Evolutionary conservation across 2,113 vertebrate species (phyloP), one percentile per base, ranked within the genome.

Genomic region (Notarius quadriscutis): DNA sequence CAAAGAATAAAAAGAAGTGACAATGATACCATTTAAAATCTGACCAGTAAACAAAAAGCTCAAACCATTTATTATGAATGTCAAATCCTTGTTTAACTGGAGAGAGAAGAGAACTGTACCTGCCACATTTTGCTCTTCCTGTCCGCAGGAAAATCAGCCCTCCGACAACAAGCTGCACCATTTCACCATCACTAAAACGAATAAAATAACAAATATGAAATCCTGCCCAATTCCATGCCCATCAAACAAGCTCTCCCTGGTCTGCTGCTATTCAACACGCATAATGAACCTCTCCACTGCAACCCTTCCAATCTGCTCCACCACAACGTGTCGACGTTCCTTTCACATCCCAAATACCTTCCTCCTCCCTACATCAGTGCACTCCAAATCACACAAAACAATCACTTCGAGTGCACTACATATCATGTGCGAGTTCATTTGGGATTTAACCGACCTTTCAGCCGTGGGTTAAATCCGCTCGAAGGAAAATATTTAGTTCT

Each of bases 261-360:
- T 58, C 34, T 63, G 58, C 48, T 85, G 27, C 17, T 30, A 74
- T 51, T 50, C 34, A 4, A 22, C 65, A 7, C 67, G 18, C 0
- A 7, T 15, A 1, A 2, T 22, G 30, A 15, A 50, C 22, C 30
- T 48, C 55, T n/a, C 22, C 9, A 7, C 74, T 27, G 10, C 50
- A 20, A 62, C 18, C 17, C 72, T 63, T 50, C 72, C 74, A 58
- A 27, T 41, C 48, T 30, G 57, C 25, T 77, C 27, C 71, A 8
- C 77, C 18, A n/a, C n/a, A 86, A 18, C 72, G 84, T 63, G 84
- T 78, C 51, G 63, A n/a, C 9, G 4, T 4, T 58, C 51, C 77
- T 8, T 48, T 25, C 57, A 22, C 57, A 41, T 48, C 1, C 78
- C 14, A 62, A 81, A 62, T 5, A 1, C 10, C 14, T 80, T 41